phyloP scores from a whole-genome alignment of 2,797 vertebrate genomes.

The Tragelaphus eurycerus region DNA sequence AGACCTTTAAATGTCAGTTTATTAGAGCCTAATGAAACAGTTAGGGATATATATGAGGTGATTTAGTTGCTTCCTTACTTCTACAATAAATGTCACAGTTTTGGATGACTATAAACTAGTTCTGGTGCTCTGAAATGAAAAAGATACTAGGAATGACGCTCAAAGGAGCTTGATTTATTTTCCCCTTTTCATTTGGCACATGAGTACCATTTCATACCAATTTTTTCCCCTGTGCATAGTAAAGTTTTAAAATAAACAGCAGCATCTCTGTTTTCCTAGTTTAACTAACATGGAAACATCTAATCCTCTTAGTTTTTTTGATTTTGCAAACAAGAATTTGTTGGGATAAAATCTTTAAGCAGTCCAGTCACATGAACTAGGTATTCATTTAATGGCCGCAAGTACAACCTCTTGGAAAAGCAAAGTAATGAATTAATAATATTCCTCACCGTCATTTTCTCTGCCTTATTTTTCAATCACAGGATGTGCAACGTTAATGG shows the following conservation, averaged over 20 bases:
- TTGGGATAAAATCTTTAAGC: constrained; percentile 80
- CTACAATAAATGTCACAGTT: neutral
- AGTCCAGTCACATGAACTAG: constrained; percentile 78
- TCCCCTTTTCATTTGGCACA: neutral
- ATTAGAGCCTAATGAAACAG: constrained; percentile 29
- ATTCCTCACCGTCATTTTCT: constrained; percentile 42
- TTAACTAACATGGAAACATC: constrained; percentile 79
- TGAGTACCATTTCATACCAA: constrained; percentile 47
- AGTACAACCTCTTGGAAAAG: constrained; percentile 71
- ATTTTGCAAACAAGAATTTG: constrained; percentile 82
- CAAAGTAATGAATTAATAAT: constrained; percentile 43
- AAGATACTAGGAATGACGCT: neutral
- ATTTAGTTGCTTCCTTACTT: constrained; percentile 9
- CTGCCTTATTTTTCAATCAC: constrained; percentile 33
- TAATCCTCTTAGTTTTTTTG: constrained; percentile 85
- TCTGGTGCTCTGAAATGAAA: neutral
- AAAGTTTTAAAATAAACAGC: constrained; percentile 77
- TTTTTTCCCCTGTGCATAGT: neutral
- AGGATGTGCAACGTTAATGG: constrained; percentile 47
- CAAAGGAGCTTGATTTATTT: neutral
- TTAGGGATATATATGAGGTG: neutral
- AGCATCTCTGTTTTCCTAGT: constrained; percentile 77
- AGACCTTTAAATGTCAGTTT: constrained; percentile 41
- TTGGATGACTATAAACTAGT: neutral
- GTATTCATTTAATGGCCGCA: constrained; percentile 76